These are phyloP conservation scores for Ischnus inquisitorius DNA, from an alignment of 2,888 invertebrate species.

Conservation along the genomic window DNA sequence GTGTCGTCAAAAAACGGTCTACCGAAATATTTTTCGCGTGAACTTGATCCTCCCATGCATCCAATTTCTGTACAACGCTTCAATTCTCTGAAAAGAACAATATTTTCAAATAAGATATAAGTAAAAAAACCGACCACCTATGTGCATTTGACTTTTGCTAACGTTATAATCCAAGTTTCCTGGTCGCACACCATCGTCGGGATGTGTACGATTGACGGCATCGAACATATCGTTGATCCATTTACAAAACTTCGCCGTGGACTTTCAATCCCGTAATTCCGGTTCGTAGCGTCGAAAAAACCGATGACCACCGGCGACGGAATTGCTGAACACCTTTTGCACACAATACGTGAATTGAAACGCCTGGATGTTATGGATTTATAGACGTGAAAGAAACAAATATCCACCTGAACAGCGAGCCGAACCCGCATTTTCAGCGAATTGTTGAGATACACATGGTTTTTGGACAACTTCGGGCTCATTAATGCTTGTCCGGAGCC, in stretches of 20 bases:
- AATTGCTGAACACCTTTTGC: conserved; percentile 49
- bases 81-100: conserved; percentile 60
- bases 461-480: conserved; percentile 59
- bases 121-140: background rate
- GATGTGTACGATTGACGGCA: conserved; percentile 55
- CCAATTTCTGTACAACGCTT: conserved; percentile 60
- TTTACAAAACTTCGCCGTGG: conserved; percentile 36
- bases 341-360: conserved; percentile 22
- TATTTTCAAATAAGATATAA: conserved; percentile 17
- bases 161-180: conserved; percentile 52
- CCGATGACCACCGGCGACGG: conserved; percentile 45
- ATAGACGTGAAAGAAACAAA: conserved; percentile 1
- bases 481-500: conserved; percentile 56
- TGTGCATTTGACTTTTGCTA: conserved; percentile 30
- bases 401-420: conserved; percentile 38
- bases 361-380: background rate
- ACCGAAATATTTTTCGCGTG: conserved; percentile 46
- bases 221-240: conserved; percentile 57
- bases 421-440: conserved; percentile 64
- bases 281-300: conserved; percentile 34
- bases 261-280: conserved; percentile 33
- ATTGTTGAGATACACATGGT: conserved; percentile 55
- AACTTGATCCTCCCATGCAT: conserved; percentile 67
- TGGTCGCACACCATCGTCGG: conserved; percentile 42
- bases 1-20: conserved; percentile 63